phyloP scores from a whole-genome alignment of 2,797 vertebrate genomes.

The Trachops cirrhosus region DNA sequence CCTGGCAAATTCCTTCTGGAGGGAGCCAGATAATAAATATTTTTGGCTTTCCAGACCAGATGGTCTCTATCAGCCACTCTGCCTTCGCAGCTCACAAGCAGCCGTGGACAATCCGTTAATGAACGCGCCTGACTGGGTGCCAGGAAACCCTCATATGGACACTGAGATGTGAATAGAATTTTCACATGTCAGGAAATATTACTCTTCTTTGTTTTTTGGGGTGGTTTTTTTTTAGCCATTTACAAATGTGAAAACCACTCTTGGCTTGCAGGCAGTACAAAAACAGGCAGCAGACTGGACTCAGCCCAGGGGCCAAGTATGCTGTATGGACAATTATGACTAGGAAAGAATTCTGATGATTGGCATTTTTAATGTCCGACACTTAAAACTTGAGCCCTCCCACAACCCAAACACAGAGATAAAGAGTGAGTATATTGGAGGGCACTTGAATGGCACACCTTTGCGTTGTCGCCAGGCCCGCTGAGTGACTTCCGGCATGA shows the following conservation, averaged over 20 bases:
- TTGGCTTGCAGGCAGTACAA: not conserved
- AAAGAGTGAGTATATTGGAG: too few relatives aligned
- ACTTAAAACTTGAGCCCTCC: not conserved
- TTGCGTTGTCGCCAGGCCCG: not conserved
- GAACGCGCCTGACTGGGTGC: not conserved
- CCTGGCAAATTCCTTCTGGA: not conserved
- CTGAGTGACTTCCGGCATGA: not conserved
- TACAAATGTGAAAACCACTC: constrained; percentile 12
- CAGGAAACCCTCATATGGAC: not conserved
- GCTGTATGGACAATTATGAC: not conserved
- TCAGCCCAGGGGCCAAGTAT: not conserved
- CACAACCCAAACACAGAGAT: not conserved
- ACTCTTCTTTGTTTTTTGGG: not conserved
- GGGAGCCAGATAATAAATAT: not conserved
- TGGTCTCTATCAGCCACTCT: not conserved
- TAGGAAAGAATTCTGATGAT: not conserved
- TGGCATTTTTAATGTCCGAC: not conserved
- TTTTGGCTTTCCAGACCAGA: not conserved
- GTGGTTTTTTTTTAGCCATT: not conserved
- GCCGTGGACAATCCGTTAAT: not conserved
- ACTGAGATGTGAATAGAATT: not conserved
- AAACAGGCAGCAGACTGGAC: not conserved
- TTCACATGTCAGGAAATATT: not conserved
- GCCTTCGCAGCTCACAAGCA: not conserved
- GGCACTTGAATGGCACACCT: accelerated